Base-by-base conservation (phyloP, 2,888 invertebrate genomes). In the Synergus itoensis region DNA sequence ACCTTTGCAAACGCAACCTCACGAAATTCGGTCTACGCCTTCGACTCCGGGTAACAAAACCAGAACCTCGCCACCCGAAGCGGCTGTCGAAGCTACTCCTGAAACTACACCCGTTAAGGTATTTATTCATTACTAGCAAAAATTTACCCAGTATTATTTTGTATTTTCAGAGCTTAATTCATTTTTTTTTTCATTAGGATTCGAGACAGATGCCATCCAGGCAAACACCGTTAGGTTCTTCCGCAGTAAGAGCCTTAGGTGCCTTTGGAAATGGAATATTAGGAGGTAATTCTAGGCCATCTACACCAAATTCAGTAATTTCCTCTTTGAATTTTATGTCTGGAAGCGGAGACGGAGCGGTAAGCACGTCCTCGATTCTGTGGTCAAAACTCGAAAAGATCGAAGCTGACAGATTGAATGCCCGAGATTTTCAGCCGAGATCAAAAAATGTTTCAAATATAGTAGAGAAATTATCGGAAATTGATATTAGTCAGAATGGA, bases 11-110 rank as follows among this genome's bases (percentile, higher is more conserved):
- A 69, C 84, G 76, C 57, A 87, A 65, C 81, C 88, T 21, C 89
- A 89, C 36, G 91, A 91, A 77, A 84, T 86, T n/a, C 87, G 91
- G 16, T 91, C 91, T 16, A 93, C 91, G 87, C 93, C 92, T 86
- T 93, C 93, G 62, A 91, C 92, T 9, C 90, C 89, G 94, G 90
- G 88, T 73, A 90, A 88, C 64, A 87, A 90, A 79, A 91, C 89
- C 43, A 95, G 95, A 53, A 94, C 95, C 0, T 96, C 96, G 18
- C 97, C 97, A 45, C 97, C 97, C 7, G 97, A 97, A 93, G 96
- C 97, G 65, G 97, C 97, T 43, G 96, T 97, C 79, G 97, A 97
- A 93, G 97, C 97, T 4, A 97, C 97, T 8, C 97, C 97, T 1
- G 97, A 97, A 93, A 97, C 97, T 69, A 97, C 97, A 60, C 97